These are phyloP conservation scores for Laothoe populi DNA, from an alignment of 2,888 invertebrate genomes.

Conservation along the genomic window DNA sequence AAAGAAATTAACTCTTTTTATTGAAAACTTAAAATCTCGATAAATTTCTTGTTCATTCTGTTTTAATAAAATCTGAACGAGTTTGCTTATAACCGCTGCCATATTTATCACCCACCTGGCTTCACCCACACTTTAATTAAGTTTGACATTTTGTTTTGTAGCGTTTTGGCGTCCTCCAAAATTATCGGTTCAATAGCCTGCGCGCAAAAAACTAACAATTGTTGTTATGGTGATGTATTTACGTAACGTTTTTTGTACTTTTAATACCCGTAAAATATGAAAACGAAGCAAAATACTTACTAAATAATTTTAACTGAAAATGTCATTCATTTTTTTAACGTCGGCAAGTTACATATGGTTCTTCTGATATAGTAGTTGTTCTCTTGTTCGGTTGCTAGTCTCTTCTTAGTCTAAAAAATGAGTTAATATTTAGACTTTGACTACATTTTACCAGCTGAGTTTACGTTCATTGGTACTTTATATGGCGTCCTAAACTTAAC, in stretches of 20 bases:
- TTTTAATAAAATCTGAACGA: neutral
- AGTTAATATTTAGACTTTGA: too few relatives aligned
- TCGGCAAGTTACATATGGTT: too few relatives aligned
- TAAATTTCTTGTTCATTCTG: neutral
- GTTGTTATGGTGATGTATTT: neutral
- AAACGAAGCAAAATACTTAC: neutral
- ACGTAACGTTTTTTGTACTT: neutral
- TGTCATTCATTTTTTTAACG: too few relatives aligned
- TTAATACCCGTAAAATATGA: neutral
- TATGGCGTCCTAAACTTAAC: too few relatives aligned
- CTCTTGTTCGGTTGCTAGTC: too few relatives aligned
- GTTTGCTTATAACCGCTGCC: slow-evolving; percentile 8
- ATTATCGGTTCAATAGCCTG: slow-evolving; percentile 12
- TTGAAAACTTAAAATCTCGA: too few relatives aligned
- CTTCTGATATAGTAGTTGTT: too few relatives aligned
- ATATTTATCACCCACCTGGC: slow-evolving; percentile 12
- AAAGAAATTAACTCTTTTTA: neutral
- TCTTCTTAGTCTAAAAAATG: too few relatives aligned
- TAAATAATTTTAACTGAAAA: neutral
- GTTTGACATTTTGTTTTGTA: slow-evolving; percentile 24
- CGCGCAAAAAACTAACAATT: neutral
- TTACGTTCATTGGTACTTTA: too few relatives aligned
- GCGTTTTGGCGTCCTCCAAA: slow-evolving; percentile 16
- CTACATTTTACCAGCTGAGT: too few relatives aligned
- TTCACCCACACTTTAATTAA: slow-evolving; percentile 19